Base-by-base conservation (phyloP, 2,113 vertebrate species). In the Kryptolebias marmoratus region DNA sequence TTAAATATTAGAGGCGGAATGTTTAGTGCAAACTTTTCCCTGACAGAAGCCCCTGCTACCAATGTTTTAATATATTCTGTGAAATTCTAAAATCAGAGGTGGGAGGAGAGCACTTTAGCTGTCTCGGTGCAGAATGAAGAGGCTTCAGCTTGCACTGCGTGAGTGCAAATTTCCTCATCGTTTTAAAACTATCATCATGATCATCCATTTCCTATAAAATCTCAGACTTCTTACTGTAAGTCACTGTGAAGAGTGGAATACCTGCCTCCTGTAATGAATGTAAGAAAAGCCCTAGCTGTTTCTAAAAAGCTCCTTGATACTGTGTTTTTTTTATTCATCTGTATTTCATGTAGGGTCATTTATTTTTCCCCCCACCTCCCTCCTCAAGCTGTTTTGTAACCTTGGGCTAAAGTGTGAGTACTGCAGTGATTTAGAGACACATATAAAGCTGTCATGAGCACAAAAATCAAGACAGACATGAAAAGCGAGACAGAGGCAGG, bases 341-440 rank as follows among this genome's bases (percentile, higher is more conserved):
- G 11, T 59, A 45, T 60, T 71, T 86, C 75, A 80, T 81, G 68
- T 59, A 59, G 36, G 53, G 27, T 53, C 71, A 73, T 85, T 81
- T 84, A 69, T 15, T 71, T 66, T 62, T 49, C 68, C 57, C 63
- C 68, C 50, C 63, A 52, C 62, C 67, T 30, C 5, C 39, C 39
- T 9, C 22, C 22, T 22, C 28, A 60, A 47, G 27, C 67, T 68
- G 67, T 68, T 69, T 44, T 75, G 44, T 85, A 76, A 77, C 87
- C 80, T 85, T 82, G 85, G 73, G 75, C 71, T 80, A 81, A 86
- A 87, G 65, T 75, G 71, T 73, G 56, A 83, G 77, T 64, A 81
- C 56, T 80, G 81, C 60, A 7, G 71, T 79, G 85, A 87, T 87
- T 89, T 86, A 87, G 63, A 85, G 62, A 28, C 58, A 65, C 68